phyloP scores from a whole-genome alignment of 2,113 vertebrate species.

The Leucoraja erinaceus region DNA sequence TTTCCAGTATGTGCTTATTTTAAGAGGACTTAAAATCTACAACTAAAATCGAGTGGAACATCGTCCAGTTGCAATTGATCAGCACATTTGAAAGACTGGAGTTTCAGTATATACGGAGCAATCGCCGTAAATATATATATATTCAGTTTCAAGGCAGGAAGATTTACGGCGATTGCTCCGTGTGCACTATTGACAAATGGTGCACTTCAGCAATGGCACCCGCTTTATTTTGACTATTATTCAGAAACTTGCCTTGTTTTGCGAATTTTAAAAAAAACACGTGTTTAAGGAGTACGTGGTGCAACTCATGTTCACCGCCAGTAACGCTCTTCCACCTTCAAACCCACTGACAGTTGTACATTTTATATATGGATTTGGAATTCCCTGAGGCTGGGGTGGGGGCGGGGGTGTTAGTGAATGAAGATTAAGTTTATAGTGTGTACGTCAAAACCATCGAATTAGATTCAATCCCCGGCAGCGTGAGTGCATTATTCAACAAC shows the following conservation, averaged over 20 bases:
- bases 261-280: not conserved
- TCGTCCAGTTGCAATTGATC: not conserved
- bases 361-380: not conserved
- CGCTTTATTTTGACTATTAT: constrained; percentile 1
- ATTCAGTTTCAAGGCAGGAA: not conserved
- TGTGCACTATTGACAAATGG: not conserved
- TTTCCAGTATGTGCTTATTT: not conserved
- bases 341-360: not conserved
- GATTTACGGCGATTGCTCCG: not conserved
- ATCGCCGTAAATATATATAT: too few relatives aligned
- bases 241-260: not conserved
- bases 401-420: not conserved
- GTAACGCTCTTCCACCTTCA: not conserved
- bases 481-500: too few relatives aligned
- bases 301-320: not conserved
- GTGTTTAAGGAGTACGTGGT: not conserved
- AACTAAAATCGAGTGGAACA: not conserved
- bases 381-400: not conserved
- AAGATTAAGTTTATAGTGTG: not conserved
- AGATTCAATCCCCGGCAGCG: not conserved
- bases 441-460: not conserved
- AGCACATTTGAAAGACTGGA: not conserved
- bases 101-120: too few relatives aligned
- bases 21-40: not conserved
- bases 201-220: not conserved